These are phyloP conservation scores for Phalacrocorax brasilianus DNA, from an alignment of 2,113 vertebrate genomes.

Conservation along the genomic window DNA sequence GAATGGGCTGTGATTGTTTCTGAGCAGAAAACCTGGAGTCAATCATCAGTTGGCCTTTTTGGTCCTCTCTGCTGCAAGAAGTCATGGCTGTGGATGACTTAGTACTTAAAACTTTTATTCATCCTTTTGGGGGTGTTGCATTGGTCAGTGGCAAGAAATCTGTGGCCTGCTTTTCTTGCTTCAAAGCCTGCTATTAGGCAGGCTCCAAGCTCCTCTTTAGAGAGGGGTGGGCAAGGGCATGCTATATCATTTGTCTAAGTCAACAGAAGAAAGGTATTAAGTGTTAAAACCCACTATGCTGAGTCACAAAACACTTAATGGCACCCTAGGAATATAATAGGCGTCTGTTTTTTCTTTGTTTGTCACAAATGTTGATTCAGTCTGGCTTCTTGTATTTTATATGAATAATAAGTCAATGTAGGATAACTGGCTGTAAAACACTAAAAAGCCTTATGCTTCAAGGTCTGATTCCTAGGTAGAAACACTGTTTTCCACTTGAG, in stretches of 20 bases:
- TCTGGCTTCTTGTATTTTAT: slow-evolving; percentile 25
- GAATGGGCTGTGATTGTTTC: background rate
- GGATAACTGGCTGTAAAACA: slow-evolving; percentile 1
- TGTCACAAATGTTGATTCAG: slow-evolving; percentile 47
- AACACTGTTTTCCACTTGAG: background rate
- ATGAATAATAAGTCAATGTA: background rate
- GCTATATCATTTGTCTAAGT: background rate
- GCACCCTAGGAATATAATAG: slow-evolving; percentile 3
- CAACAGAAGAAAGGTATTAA: slow-evolving; percentile 21
- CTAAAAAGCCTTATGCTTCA: background rate
- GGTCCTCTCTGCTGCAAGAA: background rate
- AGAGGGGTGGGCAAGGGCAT: background rate
- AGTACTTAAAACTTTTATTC: background rate
- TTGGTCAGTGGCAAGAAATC: background rate
- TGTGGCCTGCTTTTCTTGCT: background rate
- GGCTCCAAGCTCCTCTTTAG: background rate
- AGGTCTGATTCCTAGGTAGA: slow-evolving; percentile 16
- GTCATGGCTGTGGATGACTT: background rate
- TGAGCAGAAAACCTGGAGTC: background rate
- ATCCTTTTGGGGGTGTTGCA: background rate
- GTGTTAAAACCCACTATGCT: slow-evolving; percentile 45
- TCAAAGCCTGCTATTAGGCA: background rate
- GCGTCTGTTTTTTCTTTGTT: slow-evolving; percentile 19
- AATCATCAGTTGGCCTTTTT: background rate
- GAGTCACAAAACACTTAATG: slow-evolving; percentile 40